These are phyloP conservation scores for Thamnophis elegans DNA, from an alignment of 2,797 vertebrate genomes.

Conservation along the genomic window DNA sequence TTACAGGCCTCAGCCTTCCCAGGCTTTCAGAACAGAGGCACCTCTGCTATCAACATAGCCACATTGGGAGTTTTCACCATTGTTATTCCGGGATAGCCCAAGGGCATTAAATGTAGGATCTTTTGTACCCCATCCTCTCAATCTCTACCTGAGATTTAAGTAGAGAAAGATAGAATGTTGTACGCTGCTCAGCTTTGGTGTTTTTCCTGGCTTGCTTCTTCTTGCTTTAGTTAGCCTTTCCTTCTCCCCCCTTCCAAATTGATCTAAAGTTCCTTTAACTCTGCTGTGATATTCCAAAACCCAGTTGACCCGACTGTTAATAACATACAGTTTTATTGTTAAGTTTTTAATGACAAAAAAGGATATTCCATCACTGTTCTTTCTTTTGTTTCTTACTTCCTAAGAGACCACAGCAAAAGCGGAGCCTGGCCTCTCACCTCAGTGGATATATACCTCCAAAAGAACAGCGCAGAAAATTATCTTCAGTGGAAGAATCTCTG, in stretches of 20 bases:
- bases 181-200: not conserved
- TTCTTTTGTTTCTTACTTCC: not conserved
- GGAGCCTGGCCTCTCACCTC: conserved; percentile 75
- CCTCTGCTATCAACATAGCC: not conserved
- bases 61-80: not conserved
- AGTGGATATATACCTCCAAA: conserved; percentile 76
- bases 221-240: not conserved
- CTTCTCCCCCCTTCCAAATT: not conserved
- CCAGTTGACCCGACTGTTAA: not conserved
- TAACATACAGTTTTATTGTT: not conserved
- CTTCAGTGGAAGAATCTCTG: conserved; percentile 35
- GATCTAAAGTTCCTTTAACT: not conserved
- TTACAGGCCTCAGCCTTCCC: not conserved
- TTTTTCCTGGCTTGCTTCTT: not conserved
- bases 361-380: not conserved
- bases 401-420: conserved; percentile 65
- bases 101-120: not conserved
- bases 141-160: not conserved
- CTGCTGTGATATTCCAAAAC: not conserved
- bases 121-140: not conserved
- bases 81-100: not conserved
- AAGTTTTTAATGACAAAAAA: not conserved
- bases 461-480: conserved; percentile 9
- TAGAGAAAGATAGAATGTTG: not conserved
- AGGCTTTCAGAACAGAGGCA: not conserved